Evolutionary conservation across 2,113 vertebrate species (phyloP).

Genomic region (Bolborhynchus lineola): DNA sequence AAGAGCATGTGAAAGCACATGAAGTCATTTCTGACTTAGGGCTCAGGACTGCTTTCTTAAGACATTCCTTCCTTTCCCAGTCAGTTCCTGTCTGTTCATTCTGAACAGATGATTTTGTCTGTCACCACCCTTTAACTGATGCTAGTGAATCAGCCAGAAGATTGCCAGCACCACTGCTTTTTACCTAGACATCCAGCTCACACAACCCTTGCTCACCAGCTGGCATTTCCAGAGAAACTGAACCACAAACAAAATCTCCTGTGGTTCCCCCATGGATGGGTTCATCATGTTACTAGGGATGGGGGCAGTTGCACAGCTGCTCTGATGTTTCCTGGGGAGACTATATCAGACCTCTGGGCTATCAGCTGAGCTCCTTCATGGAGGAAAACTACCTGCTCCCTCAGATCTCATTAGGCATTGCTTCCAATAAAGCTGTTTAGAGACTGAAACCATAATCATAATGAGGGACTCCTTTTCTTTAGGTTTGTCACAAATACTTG

Average conservation of each 20-base stretch:
- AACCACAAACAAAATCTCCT: neutral
- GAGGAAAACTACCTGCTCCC: neutral
- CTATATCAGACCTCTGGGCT: neutral
- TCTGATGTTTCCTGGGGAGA: neutral
- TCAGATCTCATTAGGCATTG: neutral
- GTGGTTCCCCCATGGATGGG: neutral
- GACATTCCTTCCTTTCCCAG: neutral
- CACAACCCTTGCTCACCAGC: neutral
- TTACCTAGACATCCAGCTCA: neutral
- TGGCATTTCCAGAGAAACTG: neutral
- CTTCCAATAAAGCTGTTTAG: neutral
- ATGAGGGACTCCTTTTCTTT: neutral
- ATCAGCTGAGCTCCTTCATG: neutral
- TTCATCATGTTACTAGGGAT: neutral
- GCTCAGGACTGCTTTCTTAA: neutral
- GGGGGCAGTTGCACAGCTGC: constrained; percentile 11
- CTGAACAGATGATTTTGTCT: neutral
- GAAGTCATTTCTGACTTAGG: neutral
- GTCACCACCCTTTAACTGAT: neutral
- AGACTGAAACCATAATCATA: neutral
- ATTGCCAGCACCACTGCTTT: neutral
- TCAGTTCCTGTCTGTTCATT: neutral
- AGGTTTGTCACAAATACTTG: neutral
- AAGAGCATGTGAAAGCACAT: neutral
- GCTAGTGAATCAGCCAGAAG: neutral